Base-by-base conservation (phyloP, 1,140 invertebrate genomes). In the Leucophenga varia region DNA sequence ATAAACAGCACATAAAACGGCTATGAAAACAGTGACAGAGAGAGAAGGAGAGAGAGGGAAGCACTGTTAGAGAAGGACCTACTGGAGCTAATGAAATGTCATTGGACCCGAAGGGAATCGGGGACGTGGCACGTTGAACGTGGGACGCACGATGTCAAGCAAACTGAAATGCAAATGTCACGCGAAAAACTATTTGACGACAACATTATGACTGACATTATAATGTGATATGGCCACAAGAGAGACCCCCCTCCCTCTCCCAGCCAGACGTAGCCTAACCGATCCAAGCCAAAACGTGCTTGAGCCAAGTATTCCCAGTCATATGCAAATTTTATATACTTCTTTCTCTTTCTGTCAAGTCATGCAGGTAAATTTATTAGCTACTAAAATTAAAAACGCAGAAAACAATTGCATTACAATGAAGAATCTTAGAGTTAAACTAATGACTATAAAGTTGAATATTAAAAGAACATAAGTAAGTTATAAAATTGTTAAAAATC, bases 1-100 rank as follows among this genome's bases (percentile, higher is more conserved):
- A 65, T 65, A 65, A 65, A 65, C 63, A 65, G 63, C 63, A 67
- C 63, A 65, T 65, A 67, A 65, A 65, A 65, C 63, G 59, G 61
- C 64, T 53, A 63, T 65, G 64, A 65, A 65, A 65, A 63, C 63
- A 67, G 30, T 34, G 6, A 38, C 43, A 35, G 18, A 49, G 47
- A 45, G 38, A 18, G 21, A n/a, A 37, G 17, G 32, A 31, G 42
- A 31, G 42, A 40, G 18, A 28, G 42, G 44, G 4, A 10, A 5
- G 16, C 13, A 34, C 32, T 28, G 12, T 34, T 34, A 14, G 12
- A 34, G 12, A 34, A 5, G 4, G 3, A n/a, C 5, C 32, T 10
- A 64, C 38, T 19, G 22, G 19, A 32, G 19, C 63, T 65, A 65
- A 65, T 65, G 64, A 67, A 65, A 65, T 67, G 61, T 61, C 61